A percentile compares a stretch with the other conserved stretches of the same genome.
Evolutionary conservation across 2,113 vertebrate species (phyloP).

Genomic region (Poeciliopsis prolifica): DNA sequence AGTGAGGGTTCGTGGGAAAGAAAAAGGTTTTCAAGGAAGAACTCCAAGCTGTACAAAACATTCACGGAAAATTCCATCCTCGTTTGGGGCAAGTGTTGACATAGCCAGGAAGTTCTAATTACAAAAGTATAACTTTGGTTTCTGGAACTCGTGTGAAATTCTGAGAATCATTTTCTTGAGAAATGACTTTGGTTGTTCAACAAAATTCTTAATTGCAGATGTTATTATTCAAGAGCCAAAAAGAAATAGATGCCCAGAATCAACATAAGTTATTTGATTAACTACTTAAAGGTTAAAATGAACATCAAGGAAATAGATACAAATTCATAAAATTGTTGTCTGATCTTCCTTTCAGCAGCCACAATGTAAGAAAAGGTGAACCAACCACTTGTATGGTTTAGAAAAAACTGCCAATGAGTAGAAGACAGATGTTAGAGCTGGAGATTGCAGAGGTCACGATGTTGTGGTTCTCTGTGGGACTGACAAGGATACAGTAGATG

Average conservation of each 20-base stretch:
- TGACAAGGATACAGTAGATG: not conserved
- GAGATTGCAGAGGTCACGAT: too few species aligned
- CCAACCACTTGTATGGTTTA: too few species aligned
- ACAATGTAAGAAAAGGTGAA: too few species aligned
- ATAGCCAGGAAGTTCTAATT: not conserved
- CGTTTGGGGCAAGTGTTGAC: conserved; percentile 19
- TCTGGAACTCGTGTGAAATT: conserved; percentile 9
- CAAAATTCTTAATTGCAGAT: not conserved
- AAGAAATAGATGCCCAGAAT: not conserved
- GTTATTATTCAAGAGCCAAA: not conserved
- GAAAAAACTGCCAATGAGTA: too few species aligned
- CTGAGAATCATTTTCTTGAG: not conserved
- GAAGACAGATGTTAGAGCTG: too few species aligned
- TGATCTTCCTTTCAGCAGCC: too few species aligned
- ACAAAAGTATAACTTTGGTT: not conserved
- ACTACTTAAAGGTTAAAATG: too few species aligned
- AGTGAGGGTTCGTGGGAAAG: not conserved
- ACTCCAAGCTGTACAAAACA: not conserved
- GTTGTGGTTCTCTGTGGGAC: too few species aligned
- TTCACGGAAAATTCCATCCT: not conserved
- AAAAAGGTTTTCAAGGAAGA: not conserved
- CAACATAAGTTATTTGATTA: too few species aligned
- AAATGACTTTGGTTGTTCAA: not conserved
- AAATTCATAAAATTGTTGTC: too few species aligned
- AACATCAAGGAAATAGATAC: too few species aligned